phyloP scores from a whole-genome alignment of 2,888 invertebrate genomes.

The Eupithecia dodoneata region DNA sequence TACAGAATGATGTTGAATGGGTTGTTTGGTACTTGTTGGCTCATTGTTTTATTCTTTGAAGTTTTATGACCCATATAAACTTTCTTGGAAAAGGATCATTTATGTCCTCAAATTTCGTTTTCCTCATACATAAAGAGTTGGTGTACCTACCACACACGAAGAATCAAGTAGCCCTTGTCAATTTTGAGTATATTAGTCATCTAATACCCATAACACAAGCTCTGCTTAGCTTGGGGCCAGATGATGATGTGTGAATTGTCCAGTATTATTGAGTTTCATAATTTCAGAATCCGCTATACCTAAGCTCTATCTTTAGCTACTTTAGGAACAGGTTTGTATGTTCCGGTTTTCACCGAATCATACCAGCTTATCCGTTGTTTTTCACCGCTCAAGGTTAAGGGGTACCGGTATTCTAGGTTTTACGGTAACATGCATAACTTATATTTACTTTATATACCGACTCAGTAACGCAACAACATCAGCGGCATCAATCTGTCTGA shows the following conservation, averaged over 20 bases:
- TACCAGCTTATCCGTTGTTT: constrained; percentile 4
- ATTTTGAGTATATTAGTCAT: background rate
- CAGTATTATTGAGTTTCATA: background rate
- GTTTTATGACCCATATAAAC: constrained; percentile 33
- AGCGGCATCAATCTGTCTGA: too few species aligned
- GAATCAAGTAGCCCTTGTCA: background rate
- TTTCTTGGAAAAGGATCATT: constrained; percentile 29
- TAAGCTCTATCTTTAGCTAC: background rate
- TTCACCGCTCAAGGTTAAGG: background rate
- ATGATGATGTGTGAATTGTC: background rate
- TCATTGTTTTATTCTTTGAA: constrained; percentile 38
- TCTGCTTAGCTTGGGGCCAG: background rate
- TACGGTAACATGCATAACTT: background rate
- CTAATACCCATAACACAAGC: background rate
- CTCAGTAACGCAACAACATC: background rate
- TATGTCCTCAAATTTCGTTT: background rate
- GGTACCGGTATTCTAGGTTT: constrained; percentile 3
- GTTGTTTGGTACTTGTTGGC: constrained; percentile 4
- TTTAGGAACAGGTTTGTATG: background rate
- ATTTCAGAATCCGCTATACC: background rate
- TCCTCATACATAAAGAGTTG: background rate
- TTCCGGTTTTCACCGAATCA: constrained; percentile 1
- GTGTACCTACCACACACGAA: constrained; percentile 9
- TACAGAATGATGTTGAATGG: constrained; percentile 20
- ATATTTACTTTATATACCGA: background rate